Percentiles rank a stretch among this genome's conserved stretches.
phyloP scores from a whole-genome alignment of 2,797 vertebrate genomes.

The Pagetopsis macropterus region DNA sequence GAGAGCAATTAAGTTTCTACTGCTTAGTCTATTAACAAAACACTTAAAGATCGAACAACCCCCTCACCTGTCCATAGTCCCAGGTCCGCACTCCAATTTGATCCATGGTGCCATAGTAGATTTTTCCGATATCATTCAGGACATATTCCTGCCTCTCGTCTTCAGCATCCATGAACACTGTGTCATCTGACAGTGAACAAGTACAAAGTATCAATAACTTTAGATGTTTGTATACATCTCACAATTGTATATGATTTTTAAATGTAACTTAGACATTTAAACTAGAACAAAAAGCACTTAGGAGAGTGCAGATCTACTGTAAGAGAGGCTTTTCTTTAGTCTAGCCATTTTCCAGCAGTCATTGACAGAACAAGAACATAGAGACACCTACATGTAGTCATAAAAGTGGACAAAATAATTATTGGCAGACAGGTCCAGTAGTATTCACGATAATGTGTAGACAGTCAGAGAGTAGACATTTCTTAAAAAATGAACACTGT shows the following conservation, averaged over 20 bases:
- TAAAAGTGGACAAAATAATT: too few relatives aligned
- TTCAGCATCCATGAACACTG: constrained; percentile 86
- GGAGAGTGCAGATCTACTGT: too few relatives aligned
- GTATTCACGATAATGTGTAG: too few relatives aligned
- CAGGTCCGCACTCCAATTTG: constrained; percentile 89
- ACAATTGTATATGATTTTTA: not conserved
- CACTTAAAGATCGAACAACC: too few relatives aligned
- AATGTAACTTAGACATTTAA: not conserved
- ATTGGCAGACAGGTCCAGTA: too few relatives aligned
- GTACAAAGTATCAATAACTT: not conserved
- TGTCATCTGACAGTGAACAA: constrained; percentile 80
- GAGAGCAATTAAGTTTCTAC: not conserved
- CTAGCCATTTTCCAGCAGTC: too few relatives aligned
- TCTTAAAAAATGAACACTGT: too few relatives aligned
- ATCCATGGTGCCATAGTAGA: constrained; percentile 89
- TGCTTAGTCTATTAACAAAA: not conserved
- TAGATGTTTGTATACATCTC: not conserved
- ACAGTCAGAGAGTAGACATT: too few relatives aligned
- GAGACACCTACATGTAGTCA: too few relatives aligned
- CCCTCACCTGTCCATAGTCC: constrained; percentile 90
- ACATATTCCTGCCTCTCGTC: constrained; percentile 87
- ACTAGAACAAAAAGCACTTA: too few relatives aligned
- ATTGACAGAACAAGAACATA: too few relatives aligned
- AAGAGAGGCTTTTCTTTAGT: too few relatives aligned
- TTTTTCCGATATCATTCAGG: constrained; percentile 86